phyloP scores from a whole-genome alignment of 2,888 invertebrate species.

The Amphimallon solstitiale region DNA sequence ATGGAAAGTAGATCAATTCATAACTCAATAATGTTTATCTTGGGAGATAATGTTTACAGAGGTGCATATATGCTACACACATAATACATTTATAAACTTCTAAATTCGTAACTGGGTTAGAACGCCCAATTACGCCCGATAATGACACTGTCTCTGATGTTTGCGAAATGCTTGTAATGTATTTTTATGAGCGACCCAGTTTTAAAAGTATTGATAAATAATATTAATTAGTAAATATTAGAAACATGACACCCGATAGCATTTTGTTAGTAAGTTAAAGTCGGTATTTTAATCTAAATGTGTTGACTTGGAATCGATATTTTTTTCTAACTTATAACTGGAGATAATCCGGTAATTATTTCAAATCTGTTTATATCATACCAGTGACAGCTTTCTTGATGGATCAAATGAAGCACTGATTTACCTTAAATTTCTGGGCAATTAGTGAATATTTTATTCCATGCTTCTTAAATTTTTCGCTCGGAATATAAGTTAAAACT shows the following conservation, averaged over 20 bases:
- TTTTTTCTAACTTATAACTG: no score
- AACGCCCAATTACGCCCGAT: constrained; percentile 10
- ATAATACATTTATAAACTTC: constrained; percentile 17
- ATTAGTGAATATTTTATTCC: no score
- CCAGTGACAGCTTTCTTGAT: no score
- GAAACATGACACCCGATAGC: not conserved
- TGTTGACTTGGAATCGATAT: no score
- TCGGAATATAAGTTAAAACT: no score
- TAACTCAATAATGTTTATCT: constrained; percentile 10
- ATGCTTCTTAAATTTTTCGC: no score
- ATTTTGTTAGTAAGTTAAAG: not conserved
- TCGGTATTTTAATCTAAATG: no score
- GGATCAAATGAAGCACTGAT: no score
- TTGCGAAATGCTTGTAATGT: constrained; percentile 12
- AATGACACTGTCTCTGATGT: constrained; percentile 21
- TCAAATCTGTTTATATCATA: no score
- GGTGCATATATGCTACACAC: no score
- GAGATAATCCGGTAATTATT: no score
- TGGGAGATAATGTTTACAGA: constrained; percentile 15
- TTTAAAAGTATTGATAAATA: constrained; percentile 23
- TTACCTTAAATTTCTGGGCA: no score
- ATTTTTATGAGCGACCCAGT: constrained; percentile 24
- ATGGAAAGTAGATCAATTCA: constrained; percentile 30
- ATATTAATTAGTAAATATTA: constrained; percentile 18
- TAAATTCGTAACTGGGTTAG: constrained; percentile 24